Conservation (phyloP, 2,797 vertebrate species). For the Scolopax rusticola region DNA sequence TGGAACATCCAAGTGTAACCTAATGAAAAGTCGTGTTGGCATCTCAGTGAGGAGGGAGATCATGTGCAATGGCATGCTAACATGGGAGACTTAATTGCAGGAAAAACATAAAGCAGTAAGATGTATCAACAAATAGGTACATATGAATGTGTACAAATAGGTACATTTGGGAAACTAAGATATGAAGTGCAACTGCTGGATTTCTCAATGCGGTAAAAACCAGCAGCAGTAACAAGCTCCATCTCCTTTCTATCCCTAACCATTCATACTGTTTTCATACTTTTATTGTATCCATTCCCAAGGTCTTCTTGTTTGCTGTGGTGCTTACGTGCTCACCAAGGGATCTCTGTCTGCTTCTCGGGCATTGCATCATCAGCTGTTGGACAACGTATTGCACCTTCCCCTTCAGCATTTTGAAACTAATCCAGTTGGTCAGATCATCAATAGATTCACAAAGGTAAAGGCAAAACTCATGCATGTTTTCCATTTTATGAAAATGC, state of each 20-base stretch:
- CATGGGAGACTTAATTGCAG: background rate
- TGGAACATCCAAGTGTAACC: background rate
- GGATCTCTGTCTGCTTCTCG: slow-evolving; percentile 66
- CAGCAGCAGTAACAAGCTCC: background rate
- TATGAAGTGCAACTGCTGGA: accelerated
- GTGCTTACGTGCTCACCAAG: slow-evolving; percentile 59
- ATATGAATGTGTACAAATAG: background rate
- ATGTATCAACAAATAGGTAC: background rate
- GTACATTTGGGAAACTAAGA: background rate
- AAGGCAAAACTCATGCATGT: background rate
- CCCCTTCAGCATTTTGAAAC: slow-evolving; percentile 75
- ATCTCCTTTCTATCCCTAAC: background rate
- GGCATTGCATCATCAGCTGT: slow-evolving; percentile 64
- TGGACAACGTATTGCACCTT: slow-evolving; percentile 70
- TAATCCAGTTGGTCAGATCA: slow-evolving; percentile 60
- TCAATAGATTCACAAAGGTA: slow-evolving; percentile 76
- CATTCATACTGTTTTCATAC: background rate
- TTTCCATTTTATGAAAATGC: background rate
- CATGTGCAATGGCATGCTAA: background rate
- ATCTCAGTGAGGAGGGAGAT: background rate
- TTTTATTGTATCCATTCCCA: background rate
- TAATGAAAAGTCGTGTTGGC: background rate
- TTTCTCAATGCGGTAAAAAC: background rate
- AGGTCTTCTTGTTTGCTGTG: slow-evolving; percentile 74
- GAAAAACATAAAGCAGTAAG: background rate